A percentile compares a stretch with the other conserved stretches of the same genome.
Evolutionary conservation across 92 coral and sea anemone genomes (phyloP).

Genomic region (Isaurus tuberculatus): DNA sequence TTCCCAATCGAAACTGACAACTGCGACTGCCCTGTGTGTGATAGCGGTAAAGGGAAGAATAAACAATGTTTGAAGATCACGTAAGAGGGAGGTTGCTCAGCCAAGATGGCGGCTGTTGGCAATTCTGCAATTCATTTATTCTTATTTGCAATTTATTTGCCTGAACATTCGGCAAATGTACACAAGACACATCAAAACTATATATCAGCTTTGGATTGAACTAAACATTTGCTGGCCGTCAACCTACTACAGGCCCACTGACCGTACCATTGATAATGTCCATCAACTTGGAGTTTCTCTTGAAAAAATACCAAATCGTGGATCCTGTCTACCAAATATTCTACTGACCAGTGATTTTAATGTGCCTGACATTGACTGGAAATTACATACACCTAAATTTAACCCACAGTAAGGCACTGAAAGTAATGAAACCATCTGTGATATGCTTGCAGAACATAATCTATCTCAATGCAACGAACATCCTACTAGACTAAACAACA

Average conservation of each 20-base stretch:
- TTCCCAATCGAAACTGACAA: conserved; percentile 23
- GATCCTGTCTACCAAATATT: not conserved
- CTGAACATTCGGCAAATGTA: conserved; percentile 9
- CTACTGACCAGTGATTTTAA: conserved; percentile 6
- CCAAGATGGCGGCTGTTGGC: no score
- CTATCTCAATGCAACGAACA: not conserved
- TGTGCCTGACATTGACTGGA: conserved; percentile 16
- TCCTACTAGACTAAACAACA: not conserved
- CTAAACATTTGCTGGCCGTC: not conserved
- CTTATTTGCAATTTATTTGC: conserved; percentile 8
- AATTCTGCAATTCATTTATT: not conserved
- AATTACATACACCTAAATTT: not conserved
- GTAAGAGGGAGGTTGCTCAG: conserved; percentile 26
- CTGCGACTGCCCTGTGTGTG: not conserved
- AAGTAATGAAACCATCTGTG: conserved; percentile 1
- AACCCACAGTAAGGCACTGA: not conserved
- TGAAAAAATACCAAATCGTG: not conserved
- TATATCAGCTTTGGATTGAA: not conserved
- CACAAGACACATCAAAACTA: conserved; percentile 5
- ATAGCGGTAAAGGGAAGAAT: conserved; percentile 35
- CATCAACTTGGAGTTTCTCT: not conserved
- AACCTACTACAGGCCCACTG: not conserved
- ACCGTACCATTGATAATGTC: not conserved
- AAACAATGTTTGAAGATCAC: conserved; percentile 33
- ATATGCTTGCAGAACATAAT: not conserved